Evolutionary conservation across 2,888 invertebrate species (phyloP).

Genomic region (Pollenia amentaria): DNA sequence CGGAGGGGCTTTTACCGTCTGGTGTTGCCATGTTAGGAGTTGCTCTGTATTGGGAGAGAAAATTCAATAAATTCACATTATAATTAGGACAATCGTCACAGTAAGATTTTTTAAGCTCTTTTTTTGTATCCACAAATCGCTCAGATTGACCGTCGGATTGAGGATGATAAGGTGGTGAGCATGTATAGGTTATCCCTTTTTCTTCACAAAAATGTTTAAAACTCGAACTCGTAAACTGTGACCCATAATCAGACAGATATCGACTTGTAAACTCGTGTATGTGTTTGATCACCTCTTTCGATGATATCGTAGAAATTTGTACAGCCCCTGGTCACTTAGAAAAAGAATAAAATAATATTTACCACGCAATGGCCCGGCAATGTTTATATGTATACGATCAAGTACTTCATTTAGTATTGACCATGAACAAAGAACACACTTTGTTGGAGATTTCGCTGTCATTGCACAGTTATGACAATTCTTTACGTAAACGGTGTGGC

Average conservation of each 20-base stretch:
- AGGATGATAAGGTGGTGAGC: constrained; percentile 39
- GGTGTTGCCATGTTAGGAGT: no score
- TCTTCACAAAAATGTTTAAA: constrained; percentile 35
- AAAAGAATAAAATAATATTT: constrained; percentile 76
- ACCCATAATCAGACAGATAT: constrained; percentile 43
- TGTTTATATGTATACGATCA: constrained; percentile 72
- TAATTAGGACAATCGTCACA: no score
- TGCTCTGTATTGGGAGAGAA: no score
- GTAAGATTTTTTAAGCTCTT: constrained; percentile 42
- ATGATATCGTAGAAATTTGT: constrained; percentile 39
- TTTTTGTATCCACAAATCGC: constrained; percentile 34
- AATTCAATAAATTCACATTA: no score
- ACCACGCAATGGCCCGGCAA: constrained; percentile 74
- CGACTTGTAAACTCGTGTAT: constrained; percentile 33
- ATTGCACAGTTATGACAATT: constrained; percentile 18
- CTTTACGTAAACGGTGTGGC: constrained; percentile 70
- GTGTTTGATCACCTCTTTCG: constrained; percentile 20
- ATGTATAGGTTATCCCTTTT: constrained; percentile 26
- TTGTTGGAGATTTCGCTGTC: constrained; percentile 29
- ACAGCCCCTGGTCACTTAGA: constrained; percentile 83
- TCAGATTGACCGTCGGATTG: constrained; percentile 50
- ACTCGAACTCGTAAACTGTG: background rate
- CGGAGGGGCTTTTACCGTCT: no score
- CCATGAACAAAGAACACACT: background rate
- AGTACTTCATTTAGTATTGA: constrained; percentile 61